These are phyloP conservation scores for Ispidina picta DNA, from an alignment of 2,797 vertebrate species.

Conservation along the genomic window DNA sequence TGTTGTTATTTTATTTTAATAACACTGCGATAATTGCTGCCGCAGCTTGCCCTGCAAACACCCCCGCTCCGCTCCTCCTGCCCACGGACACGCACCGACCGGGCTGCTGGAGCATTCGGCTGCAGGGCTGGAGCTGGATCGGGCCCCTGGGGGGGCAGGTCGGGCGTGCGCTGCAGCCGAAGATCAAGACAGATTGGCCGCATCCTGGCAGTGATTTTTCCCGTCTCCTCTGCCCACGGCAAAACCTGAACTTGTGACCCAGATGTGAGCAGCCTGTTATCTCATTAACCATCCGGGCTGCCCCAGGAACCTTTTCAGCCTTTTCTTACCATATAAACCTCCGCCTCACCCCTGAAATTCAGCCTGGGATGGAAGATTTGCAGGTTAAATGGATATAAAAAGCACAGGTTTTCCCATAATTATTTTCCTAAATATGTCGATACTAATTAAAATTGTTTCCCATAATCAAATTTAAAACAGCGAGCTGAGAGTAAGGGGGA, in stretches of 20 bases:
- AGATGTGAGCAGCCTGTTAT: constrained; percentile 36
- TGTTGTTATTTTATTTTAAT: neutral
- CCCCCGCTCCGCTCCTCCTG: neutral
- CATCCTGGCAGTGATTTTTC: neutral
- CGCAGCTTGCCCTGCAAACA: fast-evolving
- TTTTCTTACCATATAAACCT: neutral
- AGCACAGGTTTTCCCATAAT: neutral
- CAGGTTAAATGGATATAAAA: neutral
- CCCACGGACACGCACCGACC: fast-evolving
- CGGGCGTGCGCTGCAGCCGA: neutral
- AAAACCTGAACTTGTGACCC: constrained; percentile 56
- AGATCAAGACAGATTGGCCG: neutral
- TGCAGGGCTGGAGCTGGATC: fast-evolving
- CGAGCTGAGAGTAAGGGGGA: neutral
- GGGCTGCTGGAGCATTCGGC: neutral
- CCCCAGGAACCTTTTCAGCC: neutral
- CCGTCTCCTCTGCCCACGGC: constrained; percentile 10
- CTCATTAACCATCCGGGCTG: neutral
- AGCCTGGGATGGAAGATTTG: neutral
- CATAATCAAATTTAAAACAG: constrained; percentile 46
- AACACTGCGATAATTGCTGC: neutral
- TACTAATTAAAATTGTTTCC: constrained; percentile 50
- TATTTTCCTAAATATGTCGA: constrained; percentile 15
- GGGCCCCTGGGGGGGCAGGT: neutral
- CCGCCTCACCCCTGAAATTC: neutral